phyloP scores from a whole-genome alignment of 2,797 vertebrate species.

The Pitangus sulphuratus region DNA sequence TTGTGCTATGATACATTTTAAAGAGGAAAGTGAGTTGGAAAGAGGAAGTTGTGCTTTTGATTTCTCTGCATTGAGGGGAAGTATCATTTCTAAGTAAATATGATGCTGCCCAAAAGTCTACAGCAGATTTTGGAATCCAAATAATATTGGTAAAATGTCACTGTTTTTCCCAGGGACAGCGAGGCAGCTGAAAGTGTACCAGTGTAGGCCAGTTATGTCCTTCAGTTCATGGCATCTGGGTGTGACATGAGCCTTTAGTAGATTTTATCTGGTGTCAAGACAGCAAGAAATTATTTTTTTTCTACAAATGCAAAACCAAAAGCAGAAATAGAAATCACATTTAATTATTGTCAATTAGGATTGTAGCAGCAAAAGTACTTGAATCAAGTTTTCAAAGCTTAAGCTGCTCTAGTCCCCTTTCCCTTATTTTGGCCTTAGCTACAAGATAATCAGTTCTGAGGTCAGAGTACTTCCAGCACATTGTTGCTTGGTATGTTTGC shows the following conservation, averaged over 20 bases:
- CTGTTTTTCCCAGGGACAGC: not conserved
- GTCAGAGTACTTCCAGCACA: not conserved
- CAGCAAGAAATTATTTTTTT: not conserved
- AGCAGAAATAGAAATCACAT: not conserved
- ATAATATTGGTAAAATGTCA: not conserved
- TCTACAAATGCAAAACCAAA: not conserved
- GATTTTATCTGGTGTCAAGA: not conserved
- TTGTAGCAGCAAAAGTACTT: not conserved
- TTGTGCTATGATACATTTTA: conserved; percentile 5
- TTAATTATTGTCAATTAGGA: not conserved
- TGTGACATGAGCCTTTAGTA: not conserved
- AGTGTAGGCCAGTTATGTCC: not conserved
- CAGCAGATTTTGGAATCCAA: not conserved
- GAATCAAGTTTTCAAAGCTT: not conserved
- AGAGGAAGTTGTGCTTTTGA: conserved; percentile 69
- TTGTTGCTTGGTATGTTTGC: not conserved
- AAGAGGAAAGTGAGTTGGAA: conserved; percentile 66
- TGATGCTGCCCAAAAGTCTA: not conserved
- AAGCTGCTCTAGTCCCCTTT: not conserved
- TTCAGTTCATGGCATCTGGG: not conserved
- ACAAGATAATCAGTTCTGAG: not conserved
- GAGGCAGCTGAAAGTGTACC: not conserved
- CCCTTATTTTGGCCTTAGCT: not conserved
- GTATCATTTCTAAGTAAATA: conserved; percentile 61
- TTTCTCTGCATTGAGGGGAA: conserved; percentile 70